phyloP scores from a whole-genome alignment of 2,888 invertebrate genomes.

The Catocala nupta region DNA sequence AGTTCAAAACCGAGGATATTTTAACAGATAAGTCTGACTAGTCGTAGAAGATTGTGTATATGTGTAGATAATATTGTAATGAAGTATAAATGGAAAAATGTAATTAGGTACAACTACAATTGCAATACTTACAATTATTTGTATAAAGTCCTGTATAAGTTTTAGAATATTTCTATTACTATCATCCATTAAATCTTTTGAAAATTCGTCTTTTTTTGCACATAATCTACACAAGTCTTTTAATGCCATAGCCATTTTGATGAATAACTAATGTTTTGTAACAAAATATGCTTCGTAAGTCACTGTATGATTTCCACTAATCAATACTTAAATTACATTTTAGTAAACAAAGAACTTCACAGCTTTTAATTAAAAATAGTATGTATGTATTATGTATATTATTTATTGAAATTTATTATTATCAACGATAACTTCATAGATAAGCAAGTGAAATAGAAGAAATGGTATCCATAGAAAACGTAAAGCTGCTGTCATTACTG shows the following conservation, averaged over 20 bases:
- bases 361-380: neutral
- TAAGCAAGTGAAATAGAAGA: no score
- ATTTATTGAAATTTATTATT: no score
- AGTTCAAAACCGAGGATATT: no score
- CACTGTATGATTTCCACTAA: neutral
- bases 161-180: slow-evolving; percentile 73
- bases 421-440: no score
- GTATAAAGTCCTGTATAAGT: slow-evolving; percentile 75
- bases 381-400: no score
- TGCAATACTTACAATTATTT: slow-evolving; percentile 70
- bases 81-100: no score
- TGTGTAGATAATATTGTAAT: no score
- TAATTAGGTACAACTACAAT: neutral
- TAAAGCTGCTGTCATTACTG: slow-evolving; percentile 1
- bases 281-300: neutral
- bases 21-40: no score
- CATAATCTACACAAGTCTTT: slow-evolving; percentile 80
- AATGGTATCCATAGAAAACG: neutral
- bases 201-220: slow-evolving; percentile 75
- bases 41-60: no score
- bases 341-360: neutral
- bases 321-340: neutral
- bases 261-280: slow-evolving; percentile 1
- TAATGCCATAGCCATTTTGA: slow-evolving; percentile 56
- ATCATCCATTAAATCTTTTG: slow-evolving; percentile 77